Evolutionary conservation across 1,140 invertebrate species (phyloP).

Genomic region (Nixonia krombeini): DNA sequence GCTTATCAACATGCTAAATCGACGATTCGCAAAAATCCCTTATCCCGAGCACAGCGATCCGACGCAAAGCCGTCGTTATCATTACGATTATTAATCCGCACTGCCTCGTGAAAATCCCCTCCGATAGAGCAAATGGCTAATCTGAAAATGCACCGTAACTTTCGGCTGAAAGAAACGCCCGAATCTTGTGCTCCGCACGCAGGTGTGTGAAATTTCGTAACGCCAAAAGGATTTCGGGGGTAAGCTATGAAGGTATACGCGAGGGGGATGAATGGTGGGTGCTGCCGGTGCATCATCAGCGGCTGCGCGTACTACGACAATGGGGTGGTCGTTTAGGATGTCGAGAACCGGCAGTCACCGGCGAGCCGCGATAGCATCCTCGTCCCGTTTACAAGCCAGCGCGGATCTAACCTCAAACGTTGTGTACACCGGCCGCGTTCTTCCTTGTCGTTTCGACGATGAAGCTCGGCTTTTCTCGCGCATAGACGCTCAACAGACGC

Average conservation of each 20-base stretch:
- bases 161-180: conserved; percentile 16
- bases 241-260: conserved; percentile 17
- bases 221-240: conserved; percentile 13
- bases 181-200: conserved; percentile 6
- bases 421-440: background rate
- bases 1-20: too few relatives aligned
- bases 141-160: too few relatives aligned
- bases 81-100: conserved; percentile 25
- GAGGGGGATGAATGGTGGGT: conserved; percentile 25
- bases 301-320: conserved; percentile 32
- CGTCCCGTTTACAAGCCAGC: conserved; percentile 5
- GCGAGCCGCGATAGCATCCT: conserved; percentile 36
- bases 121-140: too few relatives aligned
- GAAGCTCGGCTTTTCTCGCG: background rate
- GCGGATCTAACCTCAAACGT: conserved; percentile 14
- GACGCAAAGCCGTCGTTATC: too few relatives aligned
- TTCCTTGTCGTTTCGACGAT: background rate
- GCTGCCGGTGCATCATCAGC: conserved; percentile 24
- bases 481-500: background rate
- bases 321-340: conserved; percentile 20
- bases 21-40: too few relatives aligned
- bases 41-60: too few relatives aligned
- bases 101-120: conserved; percentile 11
- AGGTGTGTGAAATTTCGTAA: conserved; percentile 28
- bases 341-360: conserved; percentile 46